Evolutionary conservation across 2,888 invertebrate genomes (phyloP).

Genomic region (Zootermopsis nevadensis): DNA sequence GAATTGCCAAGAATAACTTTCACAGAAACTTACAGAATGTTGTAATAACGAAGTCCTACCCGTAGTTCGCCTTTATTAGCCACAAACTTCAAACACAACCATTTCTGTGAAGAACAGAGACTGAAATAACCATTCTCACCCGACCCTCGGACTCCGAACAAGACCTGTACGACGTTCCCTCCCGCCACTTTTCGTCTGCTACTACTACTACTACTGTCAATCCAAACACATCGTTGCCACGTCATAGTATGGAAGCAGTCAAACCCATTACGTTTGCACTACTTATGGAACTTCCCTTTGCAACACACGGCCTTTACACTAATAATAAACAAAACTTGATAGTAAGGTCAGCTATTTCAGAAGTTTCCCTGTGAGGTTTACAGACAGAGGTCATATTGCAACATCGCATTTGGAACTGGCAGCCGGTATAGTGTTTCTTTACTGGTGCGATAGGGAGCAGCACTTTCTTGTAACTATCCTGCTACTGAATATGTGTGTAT

Average conservation of each 20-base stretch:
- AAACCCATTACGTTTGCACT: not conserved
- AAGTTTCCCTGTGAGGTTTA: conserved; percentile 24
- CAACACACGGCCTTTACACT: not conserved
- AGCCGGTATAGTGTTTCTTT: conserved; percentile 49
- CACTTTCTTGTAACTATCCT: conserved; percentile 48
- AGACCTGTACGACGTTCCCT: conserved; percentile 2
- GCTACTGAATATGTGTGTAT: too few species aligned
- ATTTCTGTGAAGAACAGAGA: too few species aligned
- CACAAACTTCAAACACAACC: too few species aligned
- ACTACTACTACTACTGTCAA: conserved; percentile 24
- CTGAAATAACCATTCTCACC: not conserved
- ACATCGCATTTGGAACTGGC: conserved; percentile 50
- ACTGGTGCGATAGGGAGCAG: conserved; percentile 51
- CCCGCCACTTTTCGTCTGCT: conserved; percentile 50
- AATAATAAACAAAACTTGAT: conserved; percentile 7
- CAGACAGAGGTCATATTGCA: conserved; percentile 54
- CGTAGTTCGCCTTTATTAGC: too few species aligned
- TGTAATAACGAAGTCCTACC: too few species aligned
- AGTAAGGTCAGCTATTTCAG: conserved; percentile 31
- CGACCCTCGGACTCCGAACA: not conserved
- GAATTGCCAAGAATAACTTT: too few species aligned
- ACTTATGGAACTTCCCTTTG: not conserved
- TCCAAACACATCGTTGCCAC: conserved; percentile 36
- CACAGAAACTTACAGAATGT: too few species aligned
- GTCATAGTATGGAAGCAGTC: not conserved